These are phyloP conservation scores for Octodonta nipae DNA, from an alignment of 2,888 invertebrate genomes.

Conservation along the genomic window DNA sequence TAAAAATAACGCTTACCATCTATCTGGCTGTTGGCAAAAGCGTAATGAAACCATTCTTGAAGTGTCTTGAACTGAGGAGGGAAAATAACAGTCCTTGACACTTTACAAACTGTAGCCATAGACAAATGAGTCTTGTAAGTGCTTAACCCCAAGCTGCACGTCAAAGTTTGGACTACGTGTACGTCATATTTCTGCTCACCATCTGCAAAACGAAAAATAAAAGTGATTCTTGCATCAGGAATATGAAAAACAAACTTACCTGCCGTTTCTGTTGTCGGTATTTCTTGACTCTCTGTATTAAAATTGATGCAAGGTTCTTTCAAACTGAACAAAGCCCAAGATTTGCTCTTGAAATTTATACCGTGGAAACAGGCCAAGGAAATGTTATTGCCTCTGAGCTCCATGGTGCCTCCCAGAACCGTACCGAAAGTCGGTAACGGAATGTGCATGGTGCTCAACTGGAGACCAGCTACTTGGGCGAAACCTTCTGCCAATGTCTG, in stretches of 20 bases:
- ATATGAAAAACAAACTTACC: too few relatives aligned
- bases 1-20: slow-evolving; percentile 52
- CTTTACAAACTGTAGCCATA: slow-evolving; percentile 87
- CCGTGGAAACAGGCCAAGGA: slow-evolving; percentile 95
- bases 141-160: slow-evolving; percentile 71
- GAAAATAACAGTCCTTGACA: slow-evolving; percentile 81
- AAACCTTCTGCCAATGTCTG: slow-evolving; percentile 87
- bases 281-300: slow-evolving; percentile 84
- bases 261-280: slow-evolving; percentile 42
- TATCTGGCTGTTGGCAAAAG: slow-evolving; percentile 86
- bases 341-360: slow-evolving; percentile 87
- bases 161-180: slow-evolving; percentile 79
- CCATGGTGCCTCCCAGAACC: slow-evolving; percentile 76
- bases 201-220: slow-evolving; percentile 14
- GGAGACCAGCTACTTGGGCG: slow-evolving; percentile 68
- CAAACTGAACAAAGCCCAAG: slow-evolving; percentile 89
- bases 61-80: slow-evolving; percentile 90
- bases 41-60: slow-evolving; percentile 93
- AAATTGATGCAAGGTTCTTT: slow-evolving; percentile 87
- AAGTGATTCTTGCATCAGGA: background rate
- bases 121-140: slow-evolving; percentile 62
- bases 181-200: slow-evolving; percentile 45
- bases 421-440: slow-evolving; percentile 61
- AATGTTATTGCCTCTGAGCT: slow-evolving; percentile 78
- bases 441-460: slow-evolving; percentile 57